Evolutionary conservation across 2,797 vertebrate genomes (phyloP).

Genomic region (Amazona finschi): DNA sequence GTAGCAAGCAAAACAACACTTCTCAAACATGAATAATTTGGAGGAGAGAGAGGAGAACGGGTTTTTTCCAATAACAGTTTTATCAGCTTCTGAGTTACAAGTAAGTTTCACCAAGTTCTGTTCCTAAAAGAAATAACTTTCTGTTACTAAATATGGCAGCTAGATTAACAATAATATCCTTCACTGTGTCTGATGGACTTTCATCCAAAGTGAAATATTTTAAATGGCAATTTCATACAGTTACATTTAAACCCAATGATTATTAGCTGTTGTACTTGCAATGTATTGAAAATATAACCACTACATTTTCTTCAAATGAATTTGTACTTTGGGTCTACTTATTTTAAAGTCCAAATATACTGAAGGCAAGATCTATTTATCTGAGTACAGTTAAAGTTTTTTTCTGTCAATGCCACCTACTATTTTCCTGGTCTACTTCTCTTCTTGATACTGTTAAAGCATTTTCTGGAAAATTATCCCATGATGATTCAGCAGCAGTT

Average conservation of each 20-base stretch:
- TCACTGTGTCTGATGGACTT: not conserved
- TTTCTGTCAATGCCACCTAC: not conserved
- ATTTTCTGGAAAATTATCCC: not conserved
- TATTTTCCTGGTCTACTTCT: not conserved
- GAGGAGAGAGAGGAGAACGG: not conserved
- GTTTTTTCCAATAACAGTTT: not conserved
- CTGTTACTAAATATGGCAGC: not conserved
- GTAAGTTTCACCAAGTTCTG: not conserved
- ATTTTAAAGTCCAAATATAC: not conserved
- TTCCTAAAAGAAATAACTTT: not conserved
- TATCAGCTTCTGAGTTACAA: not conserved
- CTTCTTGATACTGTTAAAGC: not conserved
- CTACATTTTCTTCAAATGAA: not conserved
- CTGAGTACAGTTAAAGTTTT: not conserved
- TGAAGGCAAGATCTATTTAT: not conserved
- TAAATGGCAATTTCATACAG: not conserved
- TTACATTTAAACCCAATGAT: not conserved
- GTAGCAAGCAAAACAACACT: not conserved
- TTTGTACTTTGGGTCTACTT: not conserved
- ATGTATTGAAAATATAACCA: not conserved
- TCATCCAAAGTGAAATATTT: not conserved
- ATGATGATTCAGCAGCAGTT: not conserved
- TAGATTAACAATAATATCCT: not conserved
- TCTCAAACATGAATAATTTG: not conserved
- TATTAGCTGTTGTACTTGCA: not conserved